A percentile compares a stretch with the other conserved stretches of the same genome.
Conservation (phyloP, 2,113 vertebrate genomes). For the Noturus placidus region DNA sequence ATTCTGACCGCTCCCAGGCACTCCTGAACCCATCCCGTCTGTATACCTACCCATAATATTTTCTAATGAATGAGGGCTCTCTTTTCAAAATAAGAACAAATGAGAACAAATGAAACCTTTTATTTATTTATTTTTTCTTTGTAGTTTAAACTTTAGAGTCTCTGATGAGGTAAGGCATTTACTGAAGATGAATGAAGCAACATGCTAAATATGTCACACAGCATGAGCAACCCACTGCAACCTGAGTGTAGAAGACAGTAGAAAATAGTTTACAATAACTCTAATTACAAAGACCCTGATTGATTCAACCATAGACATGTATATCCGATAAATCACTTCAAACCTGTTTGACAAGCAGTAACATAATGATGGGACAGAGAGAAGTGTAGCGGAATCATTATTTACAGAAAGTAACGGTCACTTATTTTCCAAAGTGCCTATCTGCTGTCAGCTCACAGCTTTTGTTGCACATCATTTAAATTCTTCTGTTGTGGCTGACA, state of each 20-base stretch:
- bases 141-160: not conserved
- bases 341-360: conserved; percentile 48
- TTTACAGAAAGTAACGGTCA: conserved; percentile 68
- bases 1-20: not conserved
- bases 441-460: conserved; percentile 56
- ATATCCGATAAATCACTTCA: conserved; percentile 57
- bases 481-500: conserved; percentile 56
- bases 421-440: conserved; percentile 54
- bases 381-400: conserved; percentile 56
- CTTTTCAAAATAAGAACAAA: not conserved
- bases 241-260: not conserved
- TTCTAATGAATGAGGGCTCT: not conserved
- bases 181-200: not conserved
- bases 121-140: not conserved
- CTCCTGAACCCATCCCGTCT: not conserved
- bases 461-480: conserved; percentile 55
- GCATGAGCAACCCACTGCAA: not conserved
- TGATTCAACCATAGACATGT: conserved; percentile 14
- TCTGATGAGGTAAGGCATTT: not conserved
- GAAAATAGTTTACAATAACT: not conserved
- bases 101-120: not conserved
- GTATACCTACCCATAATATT: not conserved
- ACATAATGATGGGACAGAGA: conserved; percentile 53
- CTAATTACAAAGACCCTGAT: not conserved
- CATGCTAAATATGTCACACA: not conserved